Conservation (phyloP, 1,140 invertebrate genomes). For the Goniozus legneri region DNA sequence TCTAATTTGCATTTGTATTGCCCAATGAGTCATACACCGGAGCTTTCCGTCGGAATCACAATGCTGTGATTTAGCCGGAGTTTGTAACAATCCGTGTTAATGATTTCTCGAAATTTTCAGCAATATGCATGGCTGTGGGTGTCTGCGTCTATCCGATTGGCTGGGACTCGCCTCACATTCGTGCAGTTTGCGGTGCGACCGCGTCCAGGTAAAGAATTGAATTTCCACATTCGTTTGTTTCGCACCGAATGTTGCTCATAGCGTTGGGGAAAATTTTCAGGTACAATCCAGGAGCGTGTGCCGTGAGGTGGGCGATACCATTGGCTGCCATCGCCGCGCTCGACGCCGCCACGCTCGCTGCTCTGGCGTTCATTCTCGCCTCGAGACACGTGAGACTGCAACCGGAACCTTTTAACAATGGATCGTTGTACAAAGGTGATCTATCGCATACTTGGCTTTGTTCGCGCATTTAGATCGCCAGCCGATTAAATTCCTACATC, state of each 20-base stretch:
- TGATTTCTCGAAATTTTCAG: conserved; percentile 55
- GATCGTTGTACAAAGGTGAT: conserved; percentile 59
- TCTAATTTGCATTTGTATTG: too few species aligned
- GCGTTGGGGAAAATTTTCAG: conserved; percentile 34
- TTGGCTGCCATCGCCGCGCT: conserved; percentile 88
- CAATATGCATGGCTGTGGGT: conserved; percentile 75
- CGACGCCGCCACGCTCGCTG: conserved; percentile 84
- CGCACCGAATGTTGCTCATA: too few species aligned
- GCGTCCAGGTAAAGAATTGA: conserved; percentile 65
- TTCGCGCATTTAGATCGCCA: too few species aligned
- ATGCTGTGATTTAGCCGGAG: too few species aligned
- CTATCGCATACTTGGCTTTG: background rate
- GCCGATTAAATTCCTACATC: too few species aligned
- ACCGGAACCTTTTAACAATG: conserved; percentile 72
- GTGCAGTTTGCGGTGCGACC: conserved; percentile 80
- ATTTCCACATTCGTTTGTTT: too few species aligned
- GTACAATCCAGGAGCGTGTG: conserved; percentile 75
- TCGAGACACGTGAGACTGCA: conserved; percentile 81
- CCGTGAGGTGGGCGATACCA: conserved; percentile 92
- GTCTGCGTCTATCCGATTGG: conserved; percentile 90
- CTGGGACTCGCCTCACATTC: conserved; percentile 81
- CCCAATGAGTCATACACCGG: too few species aligned
- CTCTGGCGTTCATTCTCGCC: conserved; percentile 91
- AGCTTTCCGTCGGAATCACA: too few species aligned
- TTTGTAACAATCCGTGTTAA: background rate